Evolutionary conservation across 2,113 vertebrate species (phyloP), one percentile per base, ranked within the genome.

Genomic region (Gymnocephalus cernua): DNA sequence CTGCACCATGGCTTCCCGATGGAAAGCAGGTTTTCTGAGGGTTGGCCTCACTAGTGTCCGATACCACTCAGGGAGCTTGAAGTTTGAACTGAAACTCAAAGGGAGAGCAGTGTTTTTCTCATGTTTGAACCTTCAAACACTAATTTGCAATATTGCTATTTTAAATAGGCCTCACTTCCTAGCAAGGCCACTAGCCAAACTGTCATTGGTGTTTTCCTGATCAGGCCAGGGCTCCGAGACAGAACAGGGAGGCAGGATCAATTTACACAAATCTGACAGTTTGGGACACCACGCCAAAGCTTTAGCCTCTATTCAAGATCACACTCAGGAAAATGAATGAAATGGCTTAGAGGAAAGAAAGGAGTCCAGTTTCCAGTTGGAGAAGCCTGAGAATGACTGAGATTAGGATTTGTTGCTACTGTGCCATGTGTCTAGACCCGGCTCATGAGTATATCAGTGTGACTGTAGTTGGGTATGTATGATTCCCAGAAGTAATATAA

Each of bases 191-290:
- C 74, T 41, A 14, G 91, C 90, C 90, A 92, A 90, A 86, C 83
- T 92, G 83, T 89, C 88, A 84, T 80, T 77, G 84, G 80, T 79
- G 79, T 88, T 89, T 91, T 91, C 79, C 74, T 86, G 89, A 91
- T 84, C 76, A 65, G 79, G 67, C 84, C 38, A 72, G 66, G 4
- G 54, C 77, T 84, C 66, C 59, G n/a, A 86, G 82, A 88, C 67
- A 86, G 85, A 80, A 65, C 88, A 84, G 85, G 79, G 84, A 82
- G 85, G 88, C 83, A 61, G 77, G 88, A 91, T 91, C 79, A 83
- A 80, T 93, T 91, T 92, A 82, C 87, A 50, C 66, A 83, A 92
- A 81, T 80, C 82, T 89, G 86, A 93, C 91, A 91, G 88, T 87
- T 73, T 82, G 84, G 84, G 86, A 91, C 74, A 58, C 50, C 16